Evolutionary conservation across 2,797 vertebrate species (phyloP), one percentile per base, ranked within the genome.

Genomic region (Dendrocincla tyrannina): DNA sequence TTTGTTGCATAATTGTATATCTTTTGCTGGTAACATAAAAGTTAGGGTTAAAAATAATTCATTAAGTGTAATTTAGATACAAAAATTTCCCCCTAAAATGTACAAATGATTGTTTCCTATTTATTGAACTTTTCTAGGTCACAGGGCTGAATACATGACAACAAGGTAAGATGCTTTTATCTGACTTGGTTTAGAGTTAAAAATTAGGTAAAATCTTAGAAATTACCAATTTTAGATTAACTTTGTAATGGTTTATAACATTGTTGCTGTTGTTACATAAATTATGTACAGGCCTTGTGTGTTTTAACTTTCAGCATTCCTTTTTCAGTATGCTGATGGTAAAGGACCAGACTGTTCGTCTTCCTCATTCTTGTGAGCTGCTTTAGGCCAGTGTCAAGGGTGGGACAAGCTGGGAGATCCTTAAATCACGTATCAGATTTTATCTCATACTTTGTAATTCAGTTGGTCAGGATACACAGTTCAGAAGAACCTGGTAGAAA

Each of bases 91-190:
- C 59, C 30, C 30, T 62, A 44, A 91, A 59, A 44, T 9, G 42
- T 95, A 27, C 56, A 89, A 92, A 82, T 78, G 24, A 75, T 47
- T 78, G 72, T 92, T 62, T 96, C 50, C 52, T 95, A 23, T 95
- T 88, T 55, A 13, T 82, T 96, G n/a, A 93, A 93, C 58, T 94
- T 46, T 73, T 96, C 35, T 97, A 99, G 99, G 99, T 98, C 99
- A 99, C 97, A 98, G 98, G 98, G 98, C 98, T 95, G 99, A 99
- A 97, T 99, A 99, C 97, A 99, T 99, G 99, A 99, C 99, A 93
- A 99, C 99, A 96, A 99, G 99, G 99, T 99, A 99, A 98, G 98
- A 73, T 62, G 74, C 13, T 76, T 84, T 70, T 66, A 53, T 91
- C 93, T 96, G 39, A 41, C 41, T 77, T 81, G 27, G 27, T 80